Base-by-base conservation (phyloP, 2,888 invertebrate genomes). In the Synergus laeviventris region DNA sequence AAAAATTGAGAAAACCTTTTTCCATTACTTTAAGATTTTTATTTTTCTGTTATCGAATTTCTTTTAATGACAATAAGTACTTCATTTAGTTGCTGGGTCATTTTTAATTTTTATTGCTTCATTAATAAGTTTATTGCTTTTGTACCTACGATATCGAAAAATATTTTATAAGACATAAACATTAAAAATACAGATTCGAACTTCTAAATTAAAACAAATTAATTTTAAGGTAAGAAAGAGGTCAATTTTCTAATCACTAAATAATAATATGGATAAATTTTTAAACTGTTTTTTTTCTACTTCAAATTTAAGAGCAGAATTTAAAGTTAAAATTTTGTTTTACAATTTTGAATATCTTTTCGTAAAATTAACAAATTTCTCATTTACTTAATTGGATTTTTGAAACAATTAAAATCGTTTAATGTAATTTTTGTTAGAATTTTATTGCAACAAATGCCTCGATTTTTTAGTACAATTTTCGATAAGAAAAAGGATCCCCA, bases 231-330 rank as follows among this genome's bases (percentile, higher is more conserved):
- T 31, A 16, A 70, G 70, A 70, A 70, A 70, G 70, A 70, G 70
- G 70, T 70, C n/a, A 49, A 70, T 70, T 70, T 70, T 49, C 11
- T 36, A 70, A n/a, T 70, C 36, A 70, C 49, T 70, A n/a, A 31
- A 24, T 21, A 24, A 24, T 59, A 24, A 24, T 24, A 5, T 56
- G 12, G 11, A 11, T 56, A 56, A 2, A 42, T 21, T 42, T 45
- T 24, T 24, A 3, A 9, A 42, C 7, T 64, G 18, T 16, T 14
- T 62, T 39, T 62, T 62, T 60, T 9, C 16, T 60, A 14, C 1
- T 54, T 16, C 4, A 7, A 54, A 54, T 54, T 1, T n/a, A n/a
- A 16, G 54, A 36, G n/a, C 9, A n/a, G 36, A 31, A 36, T 21
- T 16, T 16, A 31, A 16, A 21, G 1, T 31, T 60, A 60, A 60